Evolutionary conservation across 2,113 vertebrate species (phyloP), one percentile per base, ranked within the genome.

Genomic region (Nipponia nippon): DNA sequence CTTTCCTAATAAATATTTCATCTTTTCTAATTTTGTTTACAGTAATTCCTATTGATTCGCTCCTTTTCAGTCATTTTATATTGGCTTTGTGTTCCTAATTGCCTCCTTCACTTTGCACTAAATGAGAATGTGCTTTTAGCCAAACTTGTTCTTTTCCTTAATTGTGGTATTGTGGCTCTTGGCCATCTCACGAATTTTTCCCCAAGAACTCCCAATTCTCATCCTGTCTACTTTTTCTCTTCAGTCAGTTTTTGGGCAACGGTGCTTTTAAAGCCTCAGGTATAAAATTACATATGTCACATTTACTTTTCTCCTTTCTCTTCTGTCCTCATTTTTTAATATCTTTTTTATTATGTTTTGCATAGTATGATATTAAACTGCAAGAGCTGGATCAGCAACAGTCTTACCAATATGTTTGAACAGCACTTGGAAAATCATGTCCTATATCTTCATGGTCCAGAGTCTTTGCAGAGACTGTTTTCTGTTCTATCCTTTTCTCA

Each of bases 1-100:
- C 47, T 90, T 97, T 91, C 25, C 77, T 90, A 75, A 92, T 96
- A 92, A 93, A 94, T 96, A 94, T 94, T 96, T 94, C 3, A 89
- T 89, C n/a, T 86, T 89, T 93, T 91, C 67, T 93, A 89, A 90
- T 83, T 92, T 84, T 52, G 55, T 90, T 97, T 90, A 87, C 67
- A 94, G 58, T 77, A 91, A 93, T 93, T 93, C 56, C 82, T 96
- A 90, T 90, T 44, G 79, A 90, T 96, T 94, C 90, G 17, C 20
- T 77, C 29, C 38, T 93, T 87, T 73, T 90, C 59, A 86, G 34
- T 87, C 26, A 66, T 88, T 93, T 89, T 81, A 42, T 89, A 90
- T 89, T 86, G 93, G 22, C 19, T 87, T 97, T 93, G 89, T 73
- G 17, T 47, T 93, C 61, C 84, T 93, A 94, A 95, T 87, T 95